A percentile compares a stretch with the other conserved stretches of the same genome.
Conservation (phyloP, 2,888 invertebrate genomes). For the Xylophagus ater region DNA sequence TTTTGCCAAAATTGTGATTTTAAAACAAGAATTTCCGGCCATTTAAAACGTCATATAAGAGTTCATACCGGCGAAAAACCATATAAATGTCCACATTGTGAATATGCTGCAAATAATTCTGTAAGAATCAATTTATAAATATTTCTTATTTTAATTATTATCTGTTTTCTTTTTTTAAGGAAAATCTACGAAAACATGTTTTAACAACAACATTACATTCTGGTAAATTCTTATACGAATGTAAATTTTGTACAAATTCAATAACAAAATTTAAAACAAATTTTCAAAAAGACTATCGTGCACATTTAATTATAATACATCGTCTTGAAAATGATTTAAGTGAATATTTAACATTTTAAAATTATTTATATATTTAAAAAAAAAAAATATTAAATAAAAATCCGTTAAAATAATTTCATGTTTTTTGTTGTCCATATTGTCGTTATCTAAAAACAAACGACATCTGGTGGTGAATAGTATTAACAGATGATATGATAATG, state of each 20-base stretch:
- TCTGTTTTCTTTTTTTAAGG: slow-evolving; percentile 42
- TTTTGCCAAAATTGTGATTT: slow-evolving; percentile 61
- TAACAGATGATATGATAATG: too few species aligned
- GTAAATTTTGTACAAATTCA: slow-evolving; percentile 47
- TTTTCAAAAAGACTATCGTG: slow-evolving; percentile 27
- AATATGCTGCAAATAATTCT: slow-evolving; percentile 64
- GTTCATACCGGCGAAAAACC: slow-evolving; percentile 75
- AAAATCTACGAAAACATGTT: slow-evolving; percentile 81
- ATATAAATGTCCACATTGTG: slow-evolving; percentile 74
- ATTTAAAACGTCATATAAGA: slow-evolving; percentile 66
- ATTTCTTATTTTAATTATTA: neutral
- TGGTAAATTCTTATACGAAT: slow-evolving; percentile 68
- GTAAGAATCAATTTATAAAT: slow-evolving; percentile 40
- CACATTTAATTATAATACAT: slow-evolving; percentile 23
- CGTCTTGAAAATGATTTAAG: slow-evolving; percentile 3
- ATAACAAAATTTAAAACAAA: slow-evolving; percentile 27
- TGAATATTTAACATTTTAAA: too few species aligned
- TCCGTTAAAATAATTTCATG: too few species aligned
- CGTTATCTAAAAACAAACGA: too few species aligned
- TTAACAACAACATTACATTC: slow-evolving; percentile 66
- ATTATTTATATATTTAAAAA: too few species aligned
- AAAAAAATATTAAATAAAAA: too few species aligned
- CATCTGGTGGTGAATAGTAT: too few species aligned
- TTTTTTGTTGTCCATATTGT: too few species aligned
- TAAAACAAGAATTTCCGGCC: slow-evolving; percentile 51